Evolutionary conservation across 2,888 invertebrate species (phyloP).

Genomic region (Axea sp.): DNA sequence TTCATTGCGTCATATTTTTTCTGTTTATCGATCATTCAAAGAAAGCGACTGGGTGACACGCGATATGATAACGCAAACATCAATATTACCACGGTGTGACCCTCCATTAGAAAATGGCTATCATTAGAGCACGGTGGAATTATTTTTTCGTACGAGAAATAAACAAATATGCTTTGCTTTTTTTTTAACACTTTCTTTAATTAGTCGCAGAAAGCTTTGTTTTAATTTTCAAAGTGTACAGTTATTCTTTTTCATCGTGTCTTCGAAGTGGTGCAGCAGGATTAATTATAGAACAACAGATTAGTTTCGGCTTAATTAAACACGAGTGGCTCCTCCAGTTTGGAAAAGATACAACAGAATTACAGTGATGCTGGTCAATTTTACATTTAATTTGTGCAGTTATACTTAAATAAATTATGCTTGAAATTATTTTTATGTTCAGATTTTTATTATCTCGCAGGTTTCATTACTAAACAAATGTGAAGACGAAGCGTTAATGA

Average conservation of each 20-base stretch:
- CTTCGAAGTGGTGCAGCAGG: slow-evolving; percentile 58
- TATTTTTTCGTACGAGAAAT: background rate
- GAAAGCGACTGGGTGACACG: slow-evolving; percentile 30
- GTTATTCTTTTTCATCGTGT: slow-evolving; percentile 10
- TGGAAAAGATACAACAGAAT: background rate
- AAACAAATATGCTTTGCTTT: background rate
- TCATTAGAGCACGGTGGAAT: slow-evolving; percentile 7
- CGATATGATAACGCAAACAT: slow-evolving; percentile 35
- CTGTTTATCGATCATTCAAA: slow-evolving; percentile 26
- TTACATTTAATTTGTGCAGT: background rate
- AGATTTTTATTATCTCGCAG: too few species aligned
- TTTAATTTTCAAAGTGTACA: slow-evolving; percentile 1
- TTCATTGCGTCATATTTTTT: slow-evolving; percentile 35
- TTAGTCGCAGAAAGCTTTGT: background rate
- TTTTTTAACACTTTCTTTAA: background rate
- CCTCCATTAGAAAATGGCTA: slow-evolving; percentile 23
- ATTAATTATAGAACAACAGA: slow-evolving; percentile 61
- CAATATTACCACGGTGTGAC: slow-evolving; percentile 10
- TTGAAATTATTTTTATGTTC: too few species aligned
- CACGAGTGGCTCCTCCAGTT: background rate
- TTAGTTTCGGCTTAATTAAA: slow-evolving; percentile 63
- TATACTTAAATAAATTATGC: too few species aligned
- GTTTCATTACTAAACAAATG: too few species aligned
- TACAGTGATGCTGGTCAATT: background rate
- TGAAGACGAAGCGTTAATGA: too few species aligned